These are phyloP conservation scores for Glossophaga mutica DNA, from an alignment of 2,797 vertebrate species.

Conservation along the genomic window DNA sequence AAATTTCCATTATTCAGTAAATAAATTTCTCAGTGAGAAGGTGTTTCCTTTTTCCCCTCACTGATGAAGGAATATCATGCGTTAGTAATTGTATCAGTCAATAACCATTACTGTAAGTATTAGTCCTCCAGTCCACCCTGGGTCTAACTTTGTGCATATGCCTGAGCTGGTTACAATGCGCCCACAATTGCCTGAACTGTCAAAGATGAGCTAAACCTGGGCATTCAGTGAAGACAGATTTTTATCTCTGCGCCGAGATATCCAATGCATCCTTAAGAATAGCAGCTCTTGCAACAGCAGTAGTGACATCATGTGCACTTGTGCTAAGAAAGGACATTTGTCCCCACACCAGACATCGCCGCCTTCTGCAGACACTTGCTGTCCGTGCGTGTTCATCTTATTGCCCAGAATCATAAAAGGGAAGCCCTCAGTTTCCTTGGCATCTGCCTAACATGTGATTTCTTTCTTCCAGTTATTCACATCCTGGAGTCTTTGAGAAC, in stretches of 20 bases:
- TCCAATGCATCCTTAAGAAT: not conserved
- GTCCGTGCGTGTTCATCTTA: slow-evolving; percentile 88
- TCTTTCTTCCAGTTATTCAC: slow-evolving; percentile 91
- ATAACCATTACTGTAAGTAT: not conserved
- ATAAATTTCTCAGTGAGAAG: not conserved
- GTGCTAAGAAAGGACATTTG: not conserved
- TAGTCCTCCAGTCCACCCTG: not conserved
- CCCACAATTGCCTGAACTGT: not conserved
- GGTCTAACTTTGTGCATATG: not conserved
- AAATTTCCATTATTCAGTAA: not conserved
- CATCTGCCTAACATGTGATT: slow-evolving; percentile 90
- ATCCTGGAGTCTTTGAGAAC: slow-evolving; percentile 90
- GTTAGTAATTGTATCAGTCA: not conserved
- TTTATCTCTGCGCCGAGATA: not conserved
- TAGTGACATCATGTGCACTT: not conserved
- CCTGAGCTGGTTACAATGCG: not conserved
- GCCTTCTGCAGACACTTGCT: slow-evolving; percentile 81
- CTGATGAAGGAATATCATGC: not conserved
- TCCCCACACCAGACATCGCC: slow-evolving; percentile 80
- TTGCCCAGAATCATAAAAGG: slow-evolving; percentile 89
- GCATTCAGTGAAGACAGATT: not conserved
- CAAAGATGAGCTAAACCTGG: not conserved
- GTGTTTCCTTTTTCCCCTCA: not conserved
- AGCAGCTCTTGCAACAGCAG: not conserved
- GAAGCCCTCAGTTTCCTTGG: slow-evolving; percentile 90